Base-by-base conservation (phyloP, 92 coral and sea anemone species). In the Epizoanthus rinbou region DNA sequence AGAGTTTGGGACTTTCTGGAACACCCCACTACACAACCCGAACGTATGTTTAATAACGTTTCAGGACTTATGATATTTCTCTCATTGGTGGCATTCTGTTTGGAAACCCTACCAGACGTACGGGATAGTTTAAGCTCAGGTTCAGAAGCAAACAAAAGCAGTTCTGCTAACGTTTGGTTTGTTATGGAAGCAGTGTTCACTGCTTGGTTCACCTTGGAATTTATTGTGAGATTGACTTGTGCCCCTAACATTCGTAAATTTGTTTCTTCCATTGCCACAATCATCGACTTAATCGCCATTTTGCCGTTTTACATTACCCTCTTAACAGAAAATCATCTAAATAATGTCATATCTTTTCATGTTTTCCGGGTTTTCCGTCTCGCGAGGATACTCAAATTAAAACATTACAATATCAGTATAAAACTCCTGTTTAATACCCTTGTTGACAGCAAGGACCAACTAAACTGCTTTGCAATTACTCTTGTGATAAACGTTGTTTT, bases 191-290 rank as follows among this genome's bases (percentile, higher is more conserved):
- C 89, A 19, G 88, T 94, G 23, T 88, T 92, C 25, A 93, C 96
- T 3, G 88, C 88, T 59, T 94, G 98, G 98, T 94, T 94, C 80
- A 78, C 93, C 3, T 83, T 92, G 14, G 98, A 94, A 69, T 92
- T 85, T 60, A 25, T 92, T 1, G 87, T 91, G 6, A 89, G 98
- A 0, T 74, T 90, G 15, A 59, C 87, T 24, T 86, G 91, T 68
- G 90, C 98, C 17, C 96, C 94, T 17, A 85, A 67, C 33, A 63
- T 79, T 21, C 52, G 86, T 9, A 64, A 74, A 43, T 94, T 92
- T 21, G 45, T 87, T 1, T 25, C 87, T 25, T 89, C 98, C 8
- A 85, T 94, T 69, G 70, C 81, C 16, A 91, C 91, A 11, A 28
- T 92, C 11, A 88, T 94, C 11, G 98, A 94, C 70, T 37, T 94